Evolutionary conservation across 2,797 vertebrate species (phyloP).

Genomic region (Gambelia wislizenii): DNA sequence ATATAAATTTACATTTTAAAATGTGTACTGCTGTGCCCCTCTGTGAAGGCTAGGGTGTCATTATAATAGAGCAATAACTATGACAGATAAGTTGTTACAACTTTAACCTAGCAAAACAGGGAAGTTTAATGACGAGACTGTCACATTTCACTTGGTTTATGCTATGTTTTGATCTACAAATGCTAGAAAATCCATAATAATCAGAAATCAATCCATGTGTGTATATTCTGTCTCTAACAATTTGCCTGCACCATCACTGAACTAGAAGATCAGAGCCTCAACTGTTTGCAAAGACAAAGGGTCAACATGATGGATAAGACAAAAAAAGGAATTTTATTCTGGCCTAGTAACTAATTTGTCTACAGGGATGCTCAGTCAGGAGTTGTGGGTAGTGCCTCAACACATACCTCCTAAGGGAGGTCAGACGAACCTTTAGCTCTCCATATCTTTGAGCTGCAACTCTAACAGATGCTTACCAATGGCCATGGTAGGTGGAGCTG

Average conservation of each 20-base stretch:
- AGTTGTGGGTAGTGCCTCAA: too few relatives aligned
- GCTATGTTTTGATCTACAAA: neutral
- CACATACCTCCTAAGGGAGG: too few relatives aligned
- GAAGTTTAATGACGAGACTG: neutral
- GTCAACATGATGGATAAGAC: neutral
- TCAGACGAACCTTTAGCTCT: too few relatives aligned
- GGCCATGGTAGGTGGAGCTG: too few relatives aligned
- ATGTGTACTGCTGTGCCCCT: neutral
- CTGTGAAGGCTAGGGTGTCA: neutral
- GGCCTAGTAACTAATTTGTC: too few relatives aligned
- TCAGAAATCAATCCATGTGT: neutral
- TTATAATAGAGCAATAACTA: constrained; percentile 2
- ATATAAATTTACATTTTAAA: constrained; percentile 20
- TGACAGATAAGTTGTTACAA: neutral
- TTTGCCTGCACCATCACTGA: neutral
- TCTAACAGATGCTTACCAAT: too few relatives aligned
- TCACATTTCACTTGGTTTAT: neutral
- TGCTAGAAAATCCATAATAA: neutral
- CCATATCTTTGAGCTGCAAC: too few relatives aligned
- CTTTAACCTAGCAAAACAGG: neutral
- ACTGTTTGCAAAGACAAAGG: neutral
- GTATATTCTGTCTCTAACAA: neutral
- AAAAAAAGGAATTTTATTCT: neutral
- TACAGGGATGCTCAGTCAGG: neutral
- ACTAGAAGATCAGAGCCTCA: neutral